A percentile compares a stretch with the other conserved stretches of the same genome.
phyloP scores from a whole-genome alignment of 2,797 vertebrate species.

The Ficedula albicollis region DNA sequence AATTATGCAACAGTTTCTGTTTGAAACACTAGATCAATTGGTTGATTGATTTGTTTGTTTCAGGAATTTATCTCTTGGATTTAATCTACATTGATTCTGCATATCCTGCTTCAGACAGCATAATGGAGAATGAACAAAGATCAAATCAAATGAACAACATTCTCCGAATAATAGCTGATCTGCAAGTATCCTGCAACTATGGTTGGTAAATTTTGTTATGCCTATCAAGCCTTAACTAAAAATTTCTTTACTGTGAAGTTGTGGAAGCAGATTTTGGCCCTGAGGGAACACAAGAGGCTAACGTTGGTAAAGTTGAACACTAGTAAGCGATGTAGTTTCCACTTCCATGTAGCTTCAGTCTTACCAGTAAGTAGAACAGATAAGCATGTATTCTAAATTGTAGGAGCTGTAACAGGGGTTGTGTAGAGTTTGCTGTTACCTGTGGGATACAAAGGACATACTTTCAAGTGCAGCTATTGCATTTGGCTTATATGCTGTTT shows the following conservation, averaged over 20 bases:
- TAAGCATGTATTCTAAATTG: neutral
- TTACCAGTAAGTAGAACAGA: neutral
- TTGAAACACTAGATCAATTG: neutral
- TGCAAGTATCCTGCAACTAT: slow-evolving; percentile 93
- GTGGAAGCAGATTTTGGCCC: neutral
- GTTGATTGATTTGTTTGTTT: slow-evolving; percentile 41
- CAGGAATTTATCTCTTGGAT: slow-evolving; percentile 95
- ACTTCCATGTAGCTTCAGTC: neutral
- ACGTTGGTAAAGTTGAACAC: neutral
- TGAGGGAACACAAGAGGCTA: neutral
- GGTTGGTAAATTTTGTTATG: slow-evolving; percentile 76
- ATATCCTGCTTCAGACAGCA: slow-evolving; percentile 95
- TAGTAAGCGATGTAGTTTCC: neutral
- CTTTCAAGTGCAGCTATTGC: neutral
- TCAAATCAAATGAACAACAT: slow-evolving; percentile 99
- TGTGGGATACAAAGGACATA: neutral
- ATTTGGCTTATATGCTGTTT: neutral
- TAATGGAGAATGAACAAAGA: slow-evolving; percentile 95
- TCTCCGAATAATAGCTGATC: slow-evolving; percentile 91
- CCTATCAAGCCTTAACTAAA: neutral
- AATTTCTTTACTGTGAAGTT: neutral
- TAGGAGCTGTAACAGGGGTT: neutral
- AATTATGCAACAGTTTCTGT: neutral
- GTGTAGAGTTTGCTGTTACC: neutral
- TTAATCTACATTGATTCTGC: slow-evolving; percentile 98